phyloP scores from a whole-genome alignment of 2,797 vertebrate genomes.

The Acipenser transmontanus region DNA sequence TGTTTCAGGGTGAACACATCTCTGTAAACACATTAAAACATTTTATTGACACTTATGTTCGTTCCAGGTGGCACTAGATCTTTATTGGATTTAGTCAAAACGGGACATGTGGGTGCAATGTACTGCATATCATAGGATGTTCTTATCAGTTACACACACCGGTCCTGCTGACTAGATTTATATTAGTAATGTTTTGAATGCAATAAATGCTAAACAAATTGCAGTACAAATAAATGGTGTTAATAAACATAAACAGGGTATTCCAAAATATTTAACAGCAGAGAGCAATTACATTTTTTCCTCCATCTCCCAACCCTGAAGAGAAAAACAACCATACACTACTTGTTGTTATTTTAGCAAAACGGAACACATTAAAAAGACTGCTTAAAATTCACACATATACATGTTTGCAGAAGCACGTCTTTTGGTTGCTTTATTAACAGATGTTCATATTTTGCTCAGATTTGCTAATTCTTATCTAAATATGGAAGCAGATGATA shows the following conservation, averaged over 20 bases:
- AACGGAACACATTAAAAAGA: no score
- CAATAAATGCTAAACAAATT: constrained; percentile 2
- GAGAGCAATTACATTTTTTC: no score
- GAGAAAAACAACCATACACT: no score
- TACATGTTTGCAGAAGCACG: neutral
- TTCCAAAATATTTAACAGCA: neutral
- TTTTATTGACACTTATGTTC: neutral
- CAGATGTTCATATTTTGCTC: neutral
- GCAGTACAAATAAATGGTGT: neutral
- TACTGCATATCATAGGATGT: neutral
- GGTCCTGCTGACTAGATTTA: constrained; percentile 4
- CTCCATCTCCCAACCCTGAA: no score
- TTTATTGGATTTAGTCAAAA: neutral
- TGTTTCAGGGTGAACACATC: neutral
- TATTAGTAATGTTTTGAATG: constrained; percentile 5
- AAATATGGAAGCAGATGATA: constrained; percentile 1
- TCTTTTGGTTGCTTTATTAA: neutral
- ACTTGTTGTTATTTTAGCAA: no score
- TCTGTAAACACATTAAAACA: neutral
- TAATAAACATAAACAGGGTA: neutral
- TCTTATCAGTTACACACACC: neutral
- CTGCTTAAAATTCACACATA: neutral
- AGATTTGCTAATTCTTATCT: neutral
- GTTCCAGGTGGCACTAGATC: constrained; percentile 5
- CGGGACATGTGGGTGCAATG: neutral